Conservation (phyloP, 2,113 vertebrate genomes). For the Oceanodroma tethys region DNA sequence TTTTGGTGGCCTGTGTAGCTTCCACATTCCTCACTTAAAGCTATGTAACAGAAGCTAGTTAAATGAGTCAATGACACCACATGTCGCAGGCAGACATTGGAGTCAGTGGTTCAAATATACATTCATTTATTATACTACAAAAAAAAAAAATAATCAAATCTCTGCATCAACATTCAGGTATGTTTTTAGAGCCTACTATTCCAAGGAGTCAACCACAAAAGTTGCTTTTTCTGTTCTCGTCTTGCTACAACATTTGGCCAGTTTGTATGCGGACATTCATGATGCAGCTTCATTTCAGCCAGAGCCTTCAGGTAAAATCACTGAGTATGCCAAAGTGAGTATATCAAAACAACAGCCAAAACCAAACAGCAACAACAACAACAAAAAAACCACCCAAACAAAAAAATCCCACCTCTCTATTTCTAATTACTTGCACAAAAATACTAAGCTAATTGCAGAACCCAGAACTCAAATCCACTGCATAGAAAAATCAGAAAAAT, state of each 20-base stretch:
- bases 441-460: not conserved
- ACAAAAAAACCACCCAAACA: too few relatives aligned
- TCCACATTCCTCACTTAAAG: not conserved
- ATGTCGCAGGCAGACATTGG: not conserved
- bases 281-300: not conserved
- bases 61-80: not conserved
- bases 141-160: not conserved
- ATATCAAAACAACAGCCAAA: not conserved
- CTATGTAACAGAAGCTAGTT: not conserved
- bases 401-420: not conserved
- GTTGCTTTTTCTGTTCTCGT: not conserved
- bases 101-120: not conserved
- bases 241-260: not conserved
- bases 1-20: not conserved
- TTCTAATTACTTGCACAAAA: not conserved
- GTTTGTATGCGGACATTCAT: not conserved
- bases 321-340: fast-evolving
- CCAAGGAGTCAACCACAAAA: not conserved
- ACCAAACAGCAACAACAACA: not conserved
- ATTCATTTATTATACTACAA: not conserved
- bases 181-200: not conserved
- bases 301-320: not conserved
- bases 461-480: not conserved
- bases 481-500: not conserved
- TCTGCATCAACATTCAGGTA: not conserved